Base-by-base conservation (phyloP, 2,888 invertebrate species). In the Trissonchulus latispiculum region DNA sequence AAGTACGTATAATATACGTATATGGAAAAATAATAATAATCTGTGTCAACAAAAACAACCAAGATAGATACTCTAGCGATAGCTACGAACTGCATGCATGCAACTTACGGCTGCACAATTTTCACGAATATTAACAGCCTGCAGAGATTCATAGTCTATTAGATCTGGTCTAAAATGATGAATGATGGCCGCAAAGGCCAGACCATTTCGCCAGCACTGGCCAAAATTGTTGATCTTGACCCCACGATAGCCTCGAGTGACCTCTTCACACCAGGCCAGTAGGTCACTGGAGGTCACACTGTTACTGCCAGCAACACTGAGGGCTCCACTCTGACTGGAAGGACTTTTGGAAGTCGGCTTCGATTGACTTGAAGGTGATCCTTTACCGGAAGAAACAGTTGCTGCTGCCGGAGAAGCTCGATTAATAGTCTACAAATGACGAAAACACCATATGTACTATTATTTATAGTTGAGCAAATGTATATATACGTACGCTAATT, bases 101-200 rank as follows among this genome's bases (percentile, higher is more conserved):
- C 59, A 59, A 59, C 59, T 59, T 15, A 15, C 15, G 59, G 15
- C 15, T 59, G 15, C 59, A 74, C 78, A 78, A 72, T 81, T 81
- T 31, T 71, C 73, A 69, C 76, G 78, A 36, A 77, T 75, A 8
- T 79, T 78, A n/a, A 72, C 70, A 67, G 77, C 66, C 15, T 77
- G 76, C n/a, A 71, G 72, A 36, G 68, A n/a, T 3, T 35, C 37
- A 71, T 33, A 74, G 28, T 74, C 69, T 48, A 75, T 70, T 18
- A 75, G 69, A 37, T 74, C 74, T 1, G 75, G 75, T 1, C 70
- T 71, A 32, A 67, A 72, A 23, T 78, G 77, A 74, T 81, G 80
- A 18, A 81, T 73, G 35, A 81, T 75, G 3, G 81, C 80, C 70
- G 79, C 80, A n/a, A 81, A 76, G 8, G 78, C 80, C 31, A 80